Base-by-base conservation (phyloP, 2,888 invertebrate species). In the Pseudococcus longispinus region DNA sequence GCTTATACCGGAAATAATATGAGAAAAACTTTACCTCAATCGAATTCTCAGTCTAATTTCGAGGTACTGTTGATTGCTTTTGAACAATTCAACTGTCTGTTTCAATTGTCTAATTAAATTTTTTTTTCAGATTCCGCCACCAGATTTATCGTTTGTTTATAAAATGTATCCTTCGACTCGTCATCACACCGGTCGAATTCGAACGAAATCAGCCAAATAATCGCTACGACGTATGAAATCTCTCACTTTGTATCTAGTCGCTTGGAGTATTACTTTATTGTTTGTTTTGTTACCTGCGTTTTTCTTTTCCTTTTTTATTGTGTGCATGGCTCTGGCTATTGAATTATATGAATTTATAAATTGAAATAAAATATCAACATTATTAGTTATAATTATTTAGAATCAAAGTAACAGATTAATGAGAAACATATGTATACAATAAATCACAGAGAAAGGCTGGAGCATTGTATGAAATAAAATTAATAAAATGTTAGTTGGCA, bases 1-100 rank as follows among this genome's bases (percentile, higher is more conserved):
- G 99, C 99, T 0, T 99, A 99, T 91, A 98, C 98, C 9, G 99
- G 99, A 0, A 99, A 99, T 92, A 99, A 99, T 90, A 98, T 99
- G 97, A 93, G 95, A 88, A 96, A 96, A 88, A 88, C 89, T 23
- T 88, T 89, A 18, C 88, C 88, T 9, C 87, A 86, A 80, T 91
- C 77, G 46, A 86, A 80, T 55, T n/a, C 51, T 8, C 80, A 46
- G 8, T 86, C 86, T 1, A 86, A 80, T 80, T 86, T 86, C 8
- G 86, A 86, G 51, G 86, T 86, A 87, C 6, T 18, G 4, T 29
- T 23, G 1, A 32, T 37, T 32, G 13, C 20, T 37, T 46, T 26
- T 20, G 2, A 42, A 80, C 2, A 9, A n/a, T 29, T 18, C 2
- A 9, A n/a, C 5, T 18, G 18, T 4, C 32, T 46, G 26, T 87